phyloP scores from a whole-genome alignment of 2,113 vertebrate species.

The Tautogolabrus adspersus region DNA sequence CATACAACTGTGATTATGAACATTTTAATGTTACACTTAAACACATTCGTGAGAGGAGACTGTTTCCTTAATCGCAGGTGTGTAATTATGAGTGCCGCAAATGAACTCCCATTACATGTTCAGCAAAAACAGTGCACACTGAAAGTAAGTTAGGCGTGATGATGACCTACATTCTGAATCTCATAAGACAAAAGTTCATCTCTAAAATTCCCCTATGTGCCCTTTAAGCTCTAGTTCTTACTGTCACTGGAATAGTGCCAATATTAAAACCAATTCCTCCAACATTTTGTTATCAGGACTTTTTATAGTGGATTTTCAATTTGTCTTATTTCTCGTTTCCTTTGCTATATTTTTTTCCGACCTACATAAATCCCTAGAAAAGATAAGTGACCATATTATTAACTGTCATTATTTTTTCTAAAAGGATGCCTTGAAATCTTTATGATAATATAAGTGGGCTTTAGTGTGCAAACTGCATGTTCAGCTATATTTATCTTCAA shows the following conservation, averaged over 20 bases:
- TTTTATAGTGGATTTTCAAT: background rate
- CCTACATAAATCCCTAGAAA: too few relatives aligned
- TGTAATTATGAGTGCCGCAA: constrained; percentile 41
- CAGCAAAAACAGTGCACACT: constrained; percentile 46
- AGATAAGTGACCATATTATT: background rate
- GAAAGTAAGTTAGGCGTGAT: constrained; percentile 8
- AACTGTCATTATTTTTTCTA: background rate
- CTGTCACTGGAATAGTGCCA: constrained; percentile 12
- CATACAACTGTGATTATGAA: constrained; percentile 65
- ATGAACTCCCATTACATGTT: constrained; percentile 38
- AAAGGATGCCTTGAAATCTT: background rate
- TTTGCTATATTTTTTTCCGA: too few relatives aligned
- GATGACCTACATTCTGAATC: constrained; percentile 48
- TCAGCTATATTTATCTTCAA: background rate
- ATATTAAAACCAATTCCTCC: constrained; percentile 5
- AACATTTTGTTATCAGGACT: background rate
- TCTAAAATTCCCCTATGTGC: background rate
- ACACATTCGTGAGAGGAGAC: constrained; percentile 52
- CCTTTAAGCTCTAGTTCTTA: constrained; percentile 10
- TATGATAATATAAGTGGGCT: background rate
- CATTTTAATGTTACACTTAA: constrained; percentile 66
- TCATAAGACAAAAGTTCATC: constrained; percentile 26
- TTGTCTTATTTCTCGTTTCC: background rate
- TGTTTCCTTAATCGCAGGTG: constrained; percentile 61
- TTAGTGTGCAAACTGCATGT: background rate